Evolutionary conservation across 2,888 invertebrate species (phyloP).

Genomic region (Gisinianus flammeolus): DNA sequence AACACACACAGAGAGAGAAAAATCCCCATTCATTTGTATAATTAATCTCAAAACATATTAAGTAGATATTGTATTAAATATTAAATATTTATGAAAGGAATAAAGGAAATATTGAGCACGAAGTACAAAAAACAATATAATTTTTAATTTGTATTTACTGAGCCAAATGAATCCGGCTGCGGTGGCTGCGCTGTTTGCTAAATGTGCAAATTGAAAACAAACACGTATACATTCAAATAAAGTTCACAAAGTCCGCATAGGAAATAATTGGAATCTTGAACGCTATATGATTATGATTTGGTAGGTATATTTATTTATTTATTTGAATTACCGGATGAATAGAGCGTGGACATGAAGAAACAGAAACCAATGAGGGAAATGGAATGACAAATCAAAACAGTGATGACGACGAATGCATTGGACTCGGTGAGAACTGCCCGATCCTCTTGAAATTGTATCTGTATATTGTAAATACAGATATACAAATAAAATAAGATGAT

Average conservation of each 20-base stretch:
- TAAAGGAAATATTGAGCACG: too few relatives aligned
- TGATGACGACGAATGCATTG: constrained; percentile 71
- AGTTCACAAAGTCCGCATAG: not conserved
- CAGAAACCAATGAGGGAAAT: constrained; percentile 76
- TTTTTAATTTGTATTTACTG: too few relatives aligned
- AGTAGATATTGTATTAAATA: too few relatives aligned
- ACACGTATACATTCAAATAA: not conserved
- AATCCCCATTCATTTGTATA: too few relatives aligned
- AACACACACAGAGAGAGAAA: too few relatives aligned
- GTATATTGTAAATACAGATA: not conserved
- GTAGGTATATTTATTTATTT: too few relatives aligned
- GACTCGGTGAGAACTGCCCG: constrained; percentile 74
- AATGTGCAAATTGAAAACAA: constrained; percentile 65
- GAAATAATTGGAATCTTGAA: not conserved
- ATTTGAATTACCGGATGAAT: constrained; percentile 64
- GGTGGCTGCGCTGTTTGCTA: constrained; percentile 79
- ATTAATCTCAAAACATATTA: too few relatives aligned
- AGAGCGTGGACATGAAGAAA: constrained; percentile 80
- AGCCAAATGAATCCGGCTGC: constrained; percentile 80
- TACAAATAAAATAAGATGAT: too few relatives aligned
- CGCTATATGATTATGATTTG: not conserved
- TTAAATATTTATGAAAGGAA: too few relatives aligned
- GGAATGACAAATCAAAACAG: constrained; percentile 75
- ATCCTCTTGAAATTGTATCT: constrained; percentile 22
- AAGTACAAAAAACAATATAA: too few relatives aligned